These are phyloP conservation scores for Lasioglossum oenotherae DNA, from an alignment of 2,888 invertebrate species.

Conservation along the genomic window DNA sequence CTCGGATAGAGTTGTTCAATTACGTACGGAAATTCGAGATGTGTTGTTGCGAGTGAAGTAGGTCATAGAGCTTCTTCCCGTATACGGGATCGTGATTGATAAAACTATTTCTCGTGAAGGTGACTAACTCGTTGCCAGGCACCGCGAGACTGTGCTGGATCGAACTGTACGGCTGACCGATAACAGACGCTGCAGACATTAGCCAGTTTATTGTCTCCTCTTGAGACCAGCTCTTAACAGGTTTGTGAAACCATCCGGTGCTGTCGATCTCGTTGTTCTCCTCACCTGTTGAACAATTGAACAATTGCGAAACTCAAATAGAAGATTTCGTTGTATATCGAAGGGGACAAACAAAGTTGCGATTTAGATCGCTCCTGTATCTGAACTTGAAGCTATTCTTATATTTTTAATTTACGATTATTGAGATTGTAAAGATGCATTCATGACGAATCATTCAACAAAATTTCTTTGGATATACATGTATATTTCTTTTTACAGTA, in stretches of 20 bases:
- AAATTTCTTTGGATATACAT: not conserved
- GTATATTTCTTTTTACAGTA: not conserved
- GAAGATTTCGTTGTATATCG: not conserved
- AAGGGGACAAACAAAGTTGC: not conserved
- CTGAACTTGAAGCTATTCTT: not conserved
- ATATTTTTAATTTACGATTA: not conserved
- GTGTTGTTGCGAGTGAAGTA: constrained; percentile 76
- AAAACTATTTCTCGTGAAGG: constrained; percentile 77
- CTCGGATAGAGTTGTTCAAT: not conserved
- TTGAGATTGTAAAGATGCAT: not conserved
- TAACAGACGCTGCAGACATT: constrained; percentile 77
- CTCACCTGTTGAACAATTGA: constrained; percentile 68
- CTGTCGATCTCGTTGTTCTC: constrained; percentile 75
- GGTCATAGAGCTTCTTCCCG: constrained; percentile 78
- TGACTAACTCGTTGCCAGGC: constrained; percentile 77
- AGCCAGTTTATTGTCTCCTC: constrained; percentile 87
- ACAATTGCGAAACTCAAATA: not conserved
- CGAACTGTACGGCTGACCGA: constrained; percentile 77
- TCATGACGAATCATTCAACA: not conserved
- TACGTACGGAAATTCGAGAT: constrained; percentile 75
- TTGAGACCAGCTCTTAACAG: constrained; percentile 86
- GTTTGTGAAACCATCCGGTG: constrained; percentile 86
- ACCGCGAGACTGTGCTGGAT: constrained; percentile 79
- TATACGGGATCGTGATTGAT: constrained; percentile 77
- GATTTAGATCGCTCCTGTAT: not conserved